A percentile compares a stretch with the other conserved stretches of the same genome.
phyloP scores from a whole-genome alignment of 2,888 invertebrate species.

The Morpho helenor region DNA sequence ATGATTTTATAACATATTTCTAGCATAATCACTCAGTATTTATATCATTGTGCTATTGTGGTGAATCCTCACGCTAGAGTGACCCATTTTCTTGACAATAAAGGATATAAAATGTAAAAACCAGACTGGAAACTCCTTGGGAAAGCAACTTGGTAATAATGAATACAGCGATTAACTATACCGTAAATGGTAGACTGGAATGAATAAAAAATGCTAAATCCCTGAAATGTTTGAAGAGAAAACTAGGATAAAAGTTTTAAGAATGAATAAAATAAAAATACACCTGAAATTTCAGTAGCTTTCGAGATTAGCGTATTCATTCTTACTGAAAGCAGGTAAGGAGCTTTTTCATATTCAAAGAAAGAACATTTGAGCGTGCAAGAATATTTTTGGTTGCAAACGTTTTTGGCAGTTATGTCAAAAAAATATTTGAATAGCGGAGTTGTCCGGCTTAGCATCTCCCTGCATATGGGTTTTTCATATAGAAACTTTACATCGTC shows the following conservation, averaged over 20 bases:
- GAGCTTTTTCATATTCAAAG: constrained; percentile 3
- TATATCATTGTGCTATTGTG: too few relatives aligned
- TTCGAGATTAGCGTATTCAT: constrained; percentile 23
- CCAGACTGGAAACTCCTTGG: constrained; percentile 12
- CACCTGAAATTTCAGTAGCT: constrained; percentile 17
- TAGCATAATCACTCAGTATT: too few relatives aligned
- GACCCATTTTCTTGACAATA: constrained; percentile 16
- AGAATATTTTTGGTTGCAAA: constrained; percentile 2
- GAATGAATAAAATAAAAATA: constrained; percentile 18
- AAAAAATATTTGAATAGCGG: constrained; percentile 1
- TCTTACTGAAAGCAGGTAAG: constrained; percentile 8
- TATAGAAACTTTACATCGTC: too few relatives aligned
- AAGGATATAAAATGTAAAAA: constrained; percentile 17
- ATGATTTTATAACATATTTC: too few relatives aligned
- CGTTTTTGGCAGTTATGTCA: constrained; percentile 9
- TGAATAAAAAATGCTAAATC: constrained; percentile 16
- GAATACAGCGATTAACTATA: constrained; percentile 19
- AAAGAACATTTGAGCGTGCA: constrained; percentile 6
- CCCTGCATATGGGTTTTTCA: too few relatives aligned
- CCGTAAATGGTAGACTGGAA: constrained; percentile 15
- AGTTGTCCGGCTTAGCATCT: neutral
- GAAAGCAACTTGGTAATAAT: constrained; percentile 12
- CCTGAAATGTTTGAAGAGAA: constrained; percentile 20
- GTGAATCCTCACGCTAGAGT: neutral
- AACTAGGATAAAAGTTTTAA: constrained; percentile 20